Conservation (phyloP, 1,140 invertebrate species). For the Pogonomyrmex californicus region DNA sequence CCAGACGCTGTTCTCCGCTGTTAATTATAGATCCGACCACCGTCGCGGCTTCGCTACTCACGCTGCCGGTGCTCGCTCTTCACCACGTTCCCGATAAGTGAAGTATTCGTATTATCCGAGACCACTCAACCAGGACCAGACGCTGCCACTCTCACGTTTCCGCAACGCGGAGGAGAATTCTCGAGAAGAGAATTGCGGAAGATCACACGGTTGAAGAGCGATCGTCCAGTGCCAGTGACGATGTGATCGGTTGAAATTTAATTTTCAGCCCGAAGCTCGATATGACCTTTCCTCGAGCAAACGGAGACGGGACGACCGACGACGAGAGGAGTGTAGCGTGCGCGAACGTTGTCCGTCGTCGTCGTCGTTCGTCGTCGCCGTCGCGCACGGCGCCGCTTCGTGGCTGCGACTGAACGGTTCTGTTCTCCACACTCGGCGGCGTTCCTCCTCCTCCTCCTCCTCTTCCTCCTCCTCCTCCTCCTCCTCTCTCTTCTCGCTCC, state of each 20-base stretch:
- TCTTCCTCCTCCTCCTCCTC: conserved; percentile 13
- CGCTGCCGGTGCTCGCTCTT: conserved; percentile 12
- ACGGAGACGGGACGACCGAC: conserved; percentile 30
- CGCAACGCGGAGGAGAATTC: background rate
- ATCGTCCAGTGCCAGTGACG: conserved; percentile 23
- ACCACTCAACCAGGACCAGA: background rate
- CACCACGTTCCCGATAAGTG: conserved; percentile 6
- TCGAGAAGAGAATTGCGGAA: background rate
- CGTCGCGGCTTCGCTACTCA: conserved; percentile 5
- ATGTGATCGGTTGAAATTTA: conserved; percentile 35
- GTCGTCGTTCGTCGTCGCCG: conserved; percentile 55
- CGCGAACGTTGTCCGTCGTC: conserved; percentile 25
- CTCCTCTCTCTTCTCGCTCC: conserved; percentile 18
- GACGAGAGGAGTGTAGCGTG: background rate
- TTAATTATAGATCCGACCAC: conserved; percentile 57
- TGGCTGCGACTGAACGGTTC: conserved; percentile 81
- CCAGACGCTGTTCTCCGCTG: conserved; percentile 37
- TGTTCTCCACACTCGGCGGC: conserved; percentile 35
- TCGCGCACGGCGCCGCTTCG: conserved; percentile 80
- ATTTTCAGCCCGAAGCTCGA: background rate
- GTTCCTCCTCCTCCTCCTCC: conserved; percentile 18
- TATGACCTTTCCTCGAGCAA: background rate
- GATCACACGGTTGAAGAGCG: no score
- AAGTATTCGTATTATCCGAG: conserved; percentile 14
- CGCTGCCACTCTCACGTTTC: conserved; percentile 4